Conservation (phyloP, 1,140 invertebrate species). For the Caenorhabditis elegans region DNA sequence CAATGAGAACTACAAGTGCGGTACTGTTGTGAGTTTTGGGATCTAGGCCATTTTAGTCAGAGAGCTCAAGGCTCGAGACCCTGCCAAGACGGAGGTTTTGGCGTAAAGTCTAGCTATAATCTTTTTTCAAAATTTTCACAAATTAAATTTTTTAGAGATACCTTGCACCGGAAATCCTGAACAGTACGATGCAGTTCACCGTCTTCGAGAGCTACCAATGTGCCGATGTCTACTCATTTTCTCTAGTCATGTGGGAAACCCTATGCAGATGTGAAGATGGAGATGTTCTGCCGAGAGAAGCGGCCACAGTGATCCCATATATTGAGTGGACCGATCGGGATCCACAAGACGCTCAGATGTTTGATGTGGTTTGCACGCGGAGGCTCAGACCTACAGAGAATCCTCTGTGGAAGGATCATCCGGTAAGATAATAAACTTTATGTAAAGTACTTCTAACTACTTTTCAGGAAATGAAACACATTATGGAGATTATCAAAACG, state of each 20-base stretch:
- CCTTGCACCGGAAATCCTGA: conserved; percentile 8
- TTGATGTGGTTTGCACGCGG: background rate
- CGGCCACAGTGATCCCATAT: background rate
- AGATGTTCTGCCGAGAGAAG: background rate
- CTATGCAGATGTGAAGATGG: background rate
- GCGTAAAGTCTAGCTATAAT: no score
- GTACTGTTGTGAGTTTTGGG: background rate
- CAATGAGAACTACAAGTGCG: background rate
- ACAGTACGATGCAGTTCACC: background rate
- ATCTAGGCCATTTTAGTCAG: no score
- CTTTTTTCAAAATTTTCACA: no score
- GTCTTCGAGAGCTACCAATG: background rate
- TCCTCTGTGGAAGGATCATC: background rate
- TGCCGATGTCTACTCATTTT: conserved; percentile 2
- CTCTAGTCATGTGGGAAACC: conserved; percentile 5
- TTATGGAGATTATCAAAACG: background rate
- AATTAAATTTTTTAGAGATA: conserved; percentile 24
- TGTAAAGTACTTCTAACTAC: no score
- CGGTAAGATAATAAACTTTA: background rate
- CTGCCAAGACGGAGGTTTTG: no score
- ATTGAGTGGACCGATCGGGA: background rate
- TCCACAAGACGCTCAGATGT: background rate
- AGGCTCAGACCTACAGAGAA: background rate
- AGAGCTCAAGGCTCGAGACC: no score
- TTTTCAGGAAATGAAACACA: background rate